Base-by-base conservation (phyloP, 1,140 invertebrate genomes). In the Macrocentrus cingulum region DNA sequence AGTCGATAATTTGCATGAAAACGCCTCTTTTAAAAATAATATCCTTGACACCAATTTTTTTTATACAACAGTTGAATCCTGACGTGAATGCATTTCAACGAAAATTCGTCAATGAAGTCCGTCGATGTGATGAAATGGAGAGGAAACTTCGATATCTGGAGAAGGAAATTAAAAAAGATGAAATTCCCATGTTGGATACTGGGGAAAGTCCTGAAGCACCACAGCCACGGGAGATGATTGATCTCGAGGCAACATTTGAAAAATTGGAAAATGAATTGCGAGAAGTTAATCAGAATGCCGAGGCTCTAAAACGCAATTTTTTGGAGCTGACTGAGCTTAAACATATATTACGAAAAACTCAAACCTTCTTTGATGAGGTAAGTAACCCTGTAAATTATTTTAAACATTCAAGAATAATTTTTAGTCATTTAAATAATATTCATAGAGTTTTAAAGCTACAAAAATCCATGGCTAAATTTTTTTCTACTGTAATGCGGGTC, bases 281-380 rank as follows among this genome's bases (percentile, higher is more conserved):
- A n/a, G 95, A 97, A 80, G 94, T 99, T 0, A 99, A 98, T 75
- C 92, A 94, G 65, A 99, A 99, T 81, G 94, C 95, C 0, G 96
- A 98, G 74, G 93, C 95, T 5, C 80, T 99, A 49, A 98, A 98
- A 74, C 88, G 92, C 63, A 99, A 99, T 71, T 98, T 91, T 70
- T 82, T 98, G 51, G 97, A 99, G 80, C 80, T 99, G 25, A 97
- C 94, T 0, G 97, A 99, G 76, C 81, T 98, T 46, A 97, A 96
- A 73, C 94, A 98, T 72, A 97, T 98, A 66, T 81, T 99, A 46
- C 84, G 90, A 61, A 98, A 98, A 80, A 98, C 97, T 16, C 95
- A 99, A 84, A 88, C 90, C 34, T 99, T 99, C 81, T 99, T 99
- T 74, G 92, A 96, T 66, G 95, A 98, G 89, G 96, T 98, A 86